phyloP scores from a whole-genome alignment of 2,797 vertebrate genomes.

The Chiloscyllium punctatum region DNA sequence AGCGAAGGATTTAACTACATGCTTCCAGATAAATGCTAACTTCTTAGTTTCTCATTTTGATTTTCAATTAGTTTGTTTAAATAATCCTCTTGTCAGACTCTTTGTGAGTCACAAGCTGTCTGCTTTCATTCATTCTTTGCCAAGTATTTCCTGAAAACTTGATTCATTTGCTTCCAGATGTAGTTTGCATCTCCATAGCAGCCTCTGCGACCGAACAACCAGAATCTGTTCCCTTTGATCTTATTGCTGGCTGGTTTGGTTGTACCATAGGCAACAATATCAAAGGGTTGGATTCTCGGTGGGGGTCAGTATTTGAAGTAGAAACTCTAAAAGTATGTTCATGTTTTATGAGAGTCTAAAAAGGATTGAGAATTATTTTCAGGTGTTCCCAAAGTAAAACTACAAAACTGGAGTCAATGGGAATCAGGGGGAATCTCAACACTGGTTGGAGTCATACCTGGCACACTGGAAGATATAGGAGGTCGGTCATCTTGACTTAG shows the following conservation, averaged over 20 bases:
- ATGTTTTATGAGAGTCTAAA: neutral
- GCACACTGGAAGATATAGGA: too few relatives aligned
- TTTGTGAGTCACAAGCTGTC: neutral
- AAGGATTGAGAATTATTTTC: neutral
- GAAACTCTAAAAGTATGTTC: neutral
- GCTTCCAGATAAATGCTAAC: neutral
- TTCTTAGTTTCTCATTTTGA: neutral
- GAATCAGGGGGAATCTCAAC: too few relatives aligned
- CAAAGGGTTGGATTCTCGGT: neutral
- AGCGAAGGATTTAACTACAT: neutral
- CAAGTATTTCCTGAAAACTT: conserved; percentile 3
- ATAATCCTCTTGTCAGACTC: conserved; percentile 20
- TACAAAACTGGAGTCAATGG: too few relatives aligned
- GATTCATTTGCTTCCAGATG: conserved; percentile 29
- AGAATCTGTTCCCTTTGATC: neutral
- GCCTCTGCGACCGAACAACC: neutral
- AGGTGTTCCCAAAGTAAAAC: neutral
- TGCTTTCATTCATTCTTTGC: conserved; percentile 4
- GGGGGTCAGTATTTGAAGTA: neutral
- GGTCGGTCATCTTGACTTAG: too few relatives aligned
- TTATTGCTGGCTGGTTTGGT: neutral
- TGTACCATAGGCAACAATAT: neutral
- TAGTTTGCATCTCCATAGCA: conserved; percentile 11
- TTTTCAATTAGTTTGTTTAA: conserved; percentile 35
- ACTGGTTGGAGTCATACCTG: too few relatives aligned